phyloP scores from a whole-genome alignment of 1,140 invertebrate genomes.

The Gonatopus flavifemur region DNA sequence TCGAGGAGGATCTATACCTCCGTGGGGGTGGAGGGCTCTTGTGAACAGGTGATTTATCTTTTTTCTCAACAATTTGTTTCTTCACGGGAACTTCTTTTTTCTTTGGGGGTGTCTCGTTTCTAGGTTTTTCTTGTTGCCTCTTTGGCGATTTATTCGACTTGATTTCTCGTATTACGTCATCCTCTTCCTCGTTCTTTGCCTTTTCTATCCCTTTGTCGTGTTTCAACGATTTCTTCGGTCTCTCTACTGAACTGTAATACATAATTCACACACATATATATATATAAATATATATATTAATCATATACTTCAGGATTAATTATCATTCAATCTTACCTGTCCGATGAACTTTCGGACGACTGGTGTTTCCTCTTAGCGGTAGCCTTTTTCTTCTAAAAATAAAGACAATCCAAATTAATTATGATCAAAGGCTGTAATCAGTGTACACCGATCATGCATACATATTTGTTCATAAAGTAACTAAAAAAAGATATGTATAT shows the following conservation, averaged over 20 bases:
- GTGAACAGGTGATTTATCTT: slow-evolving; percentile 26
- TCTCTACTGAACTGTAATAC: slow-evolving; percentile 40
- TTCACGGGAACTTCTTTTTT: slow-evolving; percentile 34
- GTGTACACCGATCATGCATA: slow-evolving; percentile 51
- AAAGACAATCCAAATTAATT: slow-evolving; percentile 30
- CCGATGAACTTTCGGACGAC: slow-evolving; percentile 46
- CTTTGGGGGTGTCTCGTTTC: slow-evolving; percentile 32
- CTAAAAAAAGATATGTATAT: slow-evolving; percentile 17
- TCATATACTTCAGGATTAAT: no score
- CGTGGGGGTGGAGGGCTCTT: slow-evolving; percentile 19
- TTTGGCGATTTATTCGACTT: slow-evolving; percentile 35
- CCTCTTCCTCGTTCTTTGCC: slow-evolving; percentile 24
- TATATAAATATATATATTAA: slow-evolving; percentile 12
- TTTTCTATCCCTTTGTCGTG: slow-evolving; percentile 36
- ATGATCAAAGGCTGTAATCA: slow-evolving; percentile 14
- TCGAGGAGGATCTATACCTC: slow-evolving; percentile 32
- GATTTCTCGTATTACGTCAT: slow-evolving; percentile 16
- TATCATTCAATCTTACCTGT: slow-evolving; percentile 46
- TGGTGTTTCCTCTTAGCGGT: slow-evolving; percentile 46
- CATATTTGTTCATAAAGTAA: slow-evolving; percentile 25
- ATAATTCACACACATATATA: no score
- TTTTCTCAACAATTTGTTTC: slow-evolving; percentile 19
- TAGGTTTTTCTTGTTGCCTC: slow-evolving; percentile 30
- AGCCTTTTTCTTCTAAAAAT: slow-evolving; percentile 53
- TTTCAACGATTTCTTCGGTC: slow-evolving; percentile 40